phyloP scores from a whole-genome alignment of 2,113 vertebrate genomes.

The Archocentrus centrarchus region DNA sequence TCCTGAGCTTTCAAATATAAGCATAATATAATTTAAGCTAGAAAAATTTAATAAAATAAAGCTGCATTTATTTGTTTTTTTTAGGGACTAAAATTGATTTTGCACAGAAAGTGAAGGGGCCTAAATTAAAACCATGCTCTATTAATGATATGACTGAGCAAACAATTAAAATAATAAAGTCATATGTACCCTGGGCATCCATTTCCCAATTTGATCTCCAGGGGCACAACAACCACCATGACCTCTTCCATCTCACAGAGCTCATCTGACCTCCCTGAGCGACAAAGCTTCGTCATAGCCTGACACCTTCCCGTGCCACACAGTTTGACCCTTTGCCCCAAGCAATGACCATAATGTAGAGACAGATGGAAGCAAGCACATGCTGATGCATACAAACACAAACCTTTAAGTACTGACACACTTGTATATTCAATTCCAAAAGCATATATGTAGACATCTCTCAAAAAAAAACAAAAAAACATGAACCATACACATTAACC shows the following conservation, averaged over 20 bases:
- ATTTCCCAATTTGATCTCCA: constrained; percentile 54
- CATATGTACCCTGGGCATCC: constrained; percentile 3
- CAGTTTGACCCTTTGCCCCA: constrained; percentile 72
- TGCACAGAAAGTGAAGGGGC: neutral
- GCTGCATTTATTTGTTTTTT: no score
- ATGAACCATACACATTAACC: neutral
- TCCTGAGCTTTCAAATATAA: neutral
- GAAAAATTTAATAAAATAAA: no score
- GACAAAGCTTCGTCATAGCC: constrained; percentile 63
- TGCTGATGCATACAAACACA: constrained; percentile 37
- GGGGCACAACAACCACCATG: constrained; percentile 5
- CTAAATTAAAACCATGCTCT: neutral
- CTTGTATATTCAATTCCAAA: neutral
- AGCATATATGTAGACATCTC: neutral
- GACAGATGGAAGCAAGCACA: constrained; percentile 58
- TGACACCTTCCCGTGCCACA: constrained; percentile 67
- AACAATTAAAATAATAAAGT: constrained; percentile 2
- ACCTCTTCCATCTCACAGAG: constrained; percentile 48
- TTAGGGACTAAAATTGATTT: neutral
- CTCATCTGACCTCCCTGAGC: constrained; percentile 53
- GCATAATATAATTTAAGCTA: no score
- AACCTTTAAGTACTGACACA: constrained; percentile 4
- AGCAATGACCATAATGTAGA: constrained; percentile 59
- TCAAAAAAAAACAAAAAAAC: neutral
- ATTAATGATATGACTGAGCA: neutral